Conservation (phyloP, 2,888 invertebrate species). For the Trichacis sp. region DNA sequence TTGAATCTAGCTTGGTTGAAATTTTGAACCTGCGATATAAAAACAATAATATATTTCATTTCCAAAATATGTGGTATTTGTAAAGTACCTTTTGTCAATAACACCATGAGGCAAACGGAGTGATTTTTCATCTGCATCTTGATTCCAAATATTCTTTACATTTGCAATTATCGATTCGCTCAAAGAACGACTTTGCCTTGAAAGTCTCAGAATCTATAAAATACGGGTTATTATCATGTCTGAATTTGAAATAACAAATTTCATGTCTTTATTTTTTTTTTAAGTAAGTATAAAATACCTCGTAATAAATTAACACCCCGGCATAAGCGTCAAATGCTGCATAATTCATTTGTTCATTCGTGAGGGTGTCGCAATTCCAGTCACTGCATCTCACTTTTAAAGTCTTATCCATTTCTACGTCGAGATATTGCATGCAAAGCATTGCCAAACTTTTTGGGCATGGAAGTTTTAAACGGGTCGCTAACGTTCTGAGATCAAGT, state of each 20-base stretch:
- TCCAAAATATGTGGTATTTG: no score
- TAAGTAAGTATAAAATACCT: no score
- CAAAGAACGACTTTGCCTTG: slow-evolving; percentile 53
- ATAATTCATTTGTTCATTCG: slow-evolving; percentile 76
- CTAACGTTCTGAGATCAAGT: slow-evolving; percentile 79
- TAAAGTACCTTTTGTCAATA: slow-evolving; percentile 59
- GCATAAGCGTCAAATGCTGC: slow-evolving; percentile 83
- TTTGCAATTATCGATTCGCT: slow-evolving; percentile 54
- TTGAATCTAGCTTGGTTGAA: no score
- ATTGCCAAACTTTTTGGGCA: slow-evolving; percentile 75
- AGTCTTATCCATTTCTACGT: slow-evolving; percentile 76
- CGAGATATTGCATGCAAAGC: slow-evolving; percentile 74
- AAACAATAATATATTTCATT: no score
- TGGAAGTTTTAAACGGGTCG: slow-evolving; percentile 60
- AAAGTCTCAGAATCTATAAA: slow-evolving; percentile 56
- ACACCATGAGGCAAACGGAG: slow-evolving; percentile 51
- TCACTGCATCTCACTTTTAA: slow-evolving; percentile 79
- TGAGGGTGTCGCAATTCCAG: slow-evolving; percentile 78
- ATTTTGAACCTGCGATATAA: no score
- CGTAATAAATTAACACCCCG: slow-evolving; percentile 78
- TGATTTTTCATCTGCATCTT: slow-evolving; percentile 9
- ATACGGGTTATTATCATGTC: no score
- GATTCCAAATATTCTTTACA: slow-evolving; percentile 54
- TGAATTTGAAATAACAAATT: no score
- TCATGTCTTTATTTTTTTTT: no score